Evolutionary conservation across 1,140 invertebrate species (phyloP).

Genomic region (Drosophila gunungcola): DNA sequence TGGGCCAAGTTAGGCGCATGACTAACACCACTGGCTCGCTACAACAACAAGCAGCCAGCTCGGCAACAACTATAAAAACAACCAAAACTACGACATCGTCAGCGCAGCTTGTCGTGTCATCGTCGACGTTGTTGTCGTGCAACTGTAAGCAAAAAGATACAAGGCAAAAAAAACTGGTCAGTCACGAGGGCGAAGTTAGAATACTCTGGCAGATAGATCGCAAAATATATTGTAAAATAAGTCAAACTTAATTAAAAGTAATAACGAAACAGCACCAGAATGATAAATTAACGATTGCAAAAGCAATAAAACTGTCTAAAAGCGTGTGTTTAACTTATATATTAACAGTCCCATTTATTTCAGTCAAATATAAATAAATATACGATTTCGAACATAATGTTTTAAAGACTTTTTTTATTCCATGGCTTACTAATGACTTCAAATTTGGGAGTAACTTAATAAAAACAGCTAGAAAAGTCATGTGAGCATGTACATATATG

Average conservation of each 20-base stretch:
- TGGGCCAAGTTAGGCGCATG: slow-evolving; percentile 78
- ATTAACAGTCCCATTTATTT: no score
- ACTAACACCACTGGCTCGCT: slow-evolving; percentile 76
- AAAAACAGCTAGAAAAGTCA: no score
- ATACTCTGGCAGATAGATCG: slow-evolving; percentile 35
- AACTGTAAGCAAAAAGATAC: slow-evolving; percentile 43
- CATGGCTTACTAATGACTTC: no score
- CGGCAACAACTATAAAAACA: slow-evolving; percentile 35
- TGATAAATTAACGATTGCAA: no score
- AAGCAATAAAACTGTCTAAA: no score
- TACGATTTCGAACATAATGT: no score
- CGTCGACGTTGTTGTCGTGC: slow-evolving; percentile 64
- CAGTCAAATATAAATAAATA: no score
- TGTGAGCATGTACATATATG: no score
- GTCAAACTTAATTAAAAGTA: not conserved
- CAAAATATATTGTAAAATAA: not conserved
- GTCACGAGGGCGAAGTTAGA: slow-evolving; percentile 3
- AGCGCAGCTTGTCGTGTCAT: slow-evolving; percentile 74
- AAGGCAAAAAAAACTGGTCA: slow-evolving; percentile 1
- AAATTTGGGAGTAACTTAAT: no score
- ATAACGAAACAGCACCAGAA: no score
- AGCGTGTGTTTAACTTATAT: no score
- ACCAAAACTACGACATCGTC: slow-evolving; percentile 53
- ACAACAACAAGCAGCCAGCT: slow-evolving; percentile 49
- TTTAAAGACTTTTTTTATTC: no score